Conservation (phyloP, 35 echinoderm and acorn worm genomes). For the Heliocidaris erythrogramma region DNA sequence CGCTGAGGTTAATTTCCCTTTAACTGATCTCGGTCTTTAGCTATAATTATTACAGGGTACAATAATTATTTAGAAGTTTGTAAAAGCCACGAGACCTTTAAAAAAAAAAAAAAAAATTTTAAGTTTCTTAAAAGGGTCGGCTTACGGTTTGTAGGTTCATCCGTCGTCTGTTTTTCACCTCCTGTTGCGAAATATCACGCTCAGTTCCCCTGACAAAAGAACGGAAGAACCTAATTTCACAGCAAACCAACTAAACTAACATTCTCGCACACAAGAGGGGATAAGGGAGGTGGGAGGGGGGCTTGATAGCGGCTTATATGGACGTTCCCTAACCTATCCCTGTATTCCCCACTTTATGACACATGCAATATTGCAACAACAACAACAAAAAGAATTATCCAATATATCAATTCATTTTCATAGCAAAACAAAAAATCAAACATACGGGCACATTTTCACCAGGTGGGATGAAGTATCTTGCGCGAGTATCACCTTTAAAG, state of each 20-base stretch:
- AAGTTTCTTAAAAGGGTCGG: neutral
- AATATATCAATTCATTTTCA: too few relatives aligned
- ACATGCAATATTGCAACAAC: neutral
- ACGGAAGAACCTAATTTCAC: conserved; percentile 1
- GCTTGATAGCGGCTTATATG: neutral
- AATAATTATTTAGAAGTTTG: too few relatives aligned
- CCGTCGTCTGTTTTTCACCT: neutral
- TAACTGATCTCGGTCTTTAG: too few relatives aligned
- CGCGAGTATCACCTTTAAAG: too few relatives aligned
- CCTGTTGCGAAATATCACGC: neutral
- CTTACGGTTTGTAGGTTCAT: neutral
- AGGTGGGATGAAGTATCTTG: too few relatives aligned
- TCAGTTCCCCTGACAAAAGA: neutral
- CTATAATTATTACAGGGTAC: too few relatives aligned
- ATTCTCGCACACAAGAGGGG: neutral
- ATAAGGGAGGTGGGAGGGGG: neutral
- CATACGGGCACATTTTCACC: too few relatives aligned
- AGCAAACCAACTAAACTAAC: neutral
- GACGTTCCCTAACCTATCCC: neutral
- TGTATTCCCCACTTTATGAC: neutral
- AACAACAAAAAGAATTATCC: too few relatives aligned
- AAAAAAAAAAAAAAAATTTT: neutral
- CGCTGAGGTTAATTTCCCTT: too few relatives aligned
- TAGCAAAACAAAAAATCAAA: too few relatives aligned
- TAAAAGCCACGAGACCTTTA: too few relatives aligned